These are phyloP conservation scores for Sebastes iracundus DNA, from an alignment of 2,797 vertebrate genomes.

Conservation along the genomic window DNA sequence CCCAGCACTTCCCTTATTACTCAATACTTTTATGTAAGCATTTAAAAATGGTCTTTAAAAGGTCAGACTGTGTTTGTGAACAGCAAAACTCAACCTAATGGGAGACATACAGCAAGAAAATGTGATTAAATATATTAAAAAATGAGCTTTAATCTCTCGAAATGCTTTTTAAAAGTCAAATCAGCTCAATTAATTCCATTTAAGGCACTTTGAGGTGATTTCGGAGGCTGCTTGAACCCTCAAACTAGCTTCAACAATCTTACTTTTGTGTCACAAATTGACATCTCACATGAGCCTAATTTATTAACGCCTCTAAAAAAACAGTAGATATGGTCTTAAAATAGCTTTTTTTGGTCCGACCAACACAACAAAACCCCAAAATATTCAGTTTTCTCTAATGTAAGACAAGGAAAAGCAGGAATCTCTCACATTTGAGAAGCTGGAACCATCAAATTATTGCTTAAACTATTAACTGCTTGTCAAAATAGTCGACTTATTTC, in stretches of 20 bases:
- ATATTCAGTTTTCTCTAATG: too few species aligned
- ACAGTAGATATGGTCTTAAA: not conserved
- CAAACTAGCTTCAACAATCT: not conserved
- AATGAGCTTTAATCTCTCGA: not conserved
- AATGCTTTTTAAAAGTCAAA: not conserved
- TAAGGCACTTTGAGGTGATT: not conserved
- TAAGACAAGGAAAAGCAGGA: too few species aligned
- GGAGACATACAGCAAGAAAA: not conserved
- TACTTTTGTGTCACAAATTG: not conserved
- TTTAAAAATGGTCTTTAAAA: constrained; percentile 24
- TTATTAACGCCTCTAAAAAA: not conserved
- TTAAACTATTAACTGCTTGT: too few species aligned
- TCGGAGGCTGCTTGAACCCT: not conserved
- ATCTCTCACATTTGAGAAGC: too few species aligned
- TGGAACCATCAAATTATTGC: too few species aligned
- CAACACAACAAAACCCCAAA: too few species aligned
- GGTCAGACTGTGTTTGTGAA: not conserved
- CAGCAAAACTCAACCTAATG: not conserved
- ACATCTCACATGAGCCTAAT: not conserved
- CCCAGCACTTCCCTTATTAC: constrained; percentile 66
- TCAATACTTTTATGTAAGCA: constrained; percentile 46
- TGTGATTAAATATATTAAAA: not conserved
- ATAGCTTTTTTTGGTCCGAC: too few species aligned
- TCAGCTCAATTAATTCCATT: not conserved
- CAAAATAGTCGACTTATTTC: too few species aligned